phyloP scores from a whole-genome alignment of 2,797 vertebrate genomes.

The Spinus pinus region DNA sequence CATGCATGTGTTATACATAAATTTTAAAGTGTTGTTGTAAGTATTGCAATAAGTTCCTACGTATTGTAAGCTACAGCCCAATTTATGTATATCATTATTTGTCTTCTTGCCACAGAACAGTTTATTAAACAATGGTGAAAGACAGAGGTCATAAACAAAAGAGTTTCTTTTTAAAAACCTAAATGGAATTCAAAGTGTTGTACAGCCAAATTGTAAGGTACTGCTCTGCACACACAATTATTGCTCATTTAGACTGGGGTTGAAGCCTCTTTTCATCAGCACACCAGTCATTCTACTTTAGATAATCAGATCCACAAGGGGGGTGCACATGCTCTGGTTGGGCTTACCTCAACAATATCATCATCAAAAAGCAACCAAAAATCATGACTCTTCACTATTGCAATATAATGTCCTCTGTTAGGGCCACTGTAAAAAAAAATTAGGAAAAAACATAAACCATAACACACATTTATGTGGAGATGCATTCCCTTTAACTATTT shows the following conservation, averaged over 20 bases:
- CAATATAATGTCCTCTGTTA: conserved; percentile 86
- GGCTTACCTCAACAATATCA: conserved; percentile 84
- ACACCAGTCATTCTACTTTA: not conserved
- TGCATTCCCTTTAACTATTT: not conserved
- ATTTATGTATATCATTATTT: not conserved
- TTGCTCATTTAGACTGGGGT: not conserved
- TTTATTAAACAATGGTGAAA: not conserved
- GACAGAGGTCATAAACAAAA: not conserved
- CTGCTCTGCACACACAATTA: not conserved
- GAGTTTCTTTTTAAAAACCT: not conserved
- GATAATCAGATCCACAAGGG: not conserved
- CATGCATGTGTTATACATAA: not conserved
- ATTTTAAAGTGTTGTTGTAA: not conserved
- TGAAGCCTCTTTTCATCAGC: not conserved
- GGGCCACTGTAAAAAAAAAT: conserved; percentile 77
- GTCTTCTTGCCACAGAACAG: not conserved
- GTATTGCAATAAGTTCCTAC: not conserved
- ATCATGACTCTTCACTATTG: conserved; percentile 86
- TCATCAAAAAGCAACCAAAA: conserved; percentile 87
- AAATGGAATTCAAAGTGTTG: not conserved
- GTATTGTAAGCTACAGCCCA: not conserved
- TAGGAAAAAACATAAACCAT: not conserved
- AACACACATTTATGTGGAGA: not conserved
- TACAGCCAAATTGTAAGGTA: not conserved
- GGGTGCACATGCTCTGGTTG: not conserved